A percentile compares a stretch with the other conserved stretches of the same genome.
These are phyloP conservation scores for Leptopilina drosophilae DNA, from an alignment of 2,888 invertebrate species.

Conservation along the genomic window DNA sequence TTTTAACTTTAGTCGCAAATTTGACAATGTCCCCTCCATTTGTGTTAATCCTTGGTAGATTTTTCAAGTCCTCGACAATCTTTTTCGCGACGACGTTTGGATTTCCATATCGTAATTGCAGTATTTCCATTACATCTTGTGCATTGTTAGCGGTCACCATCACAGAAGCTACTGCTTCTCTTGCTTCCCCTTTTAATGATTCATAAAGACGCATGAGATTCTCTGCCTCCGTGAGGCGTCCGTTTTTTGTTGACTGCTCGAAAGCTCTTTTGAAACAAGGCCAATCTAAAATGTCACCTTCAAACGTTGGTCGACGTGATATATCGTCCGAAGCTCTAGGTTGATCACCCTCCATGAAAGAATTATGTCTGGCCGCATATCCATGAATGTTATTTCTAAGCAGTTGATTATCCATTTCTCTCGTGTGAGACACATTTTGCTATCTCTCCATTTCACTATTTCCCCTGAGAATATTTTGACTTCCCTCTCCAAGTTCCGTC, in stretches of 20 bases:
- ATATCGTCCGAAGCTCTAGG: no score
- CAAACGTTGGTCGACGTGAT: no score
- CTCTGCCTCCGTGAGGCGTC: conserved; percentile 45
- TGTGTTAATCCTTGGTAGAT: conserved; percentile 42
- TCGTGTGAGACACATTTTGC: conserved; percentile 28
- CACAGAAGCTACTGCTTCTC: conserved; percentile 44
- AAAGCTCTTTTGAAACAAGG: conserved; percentile 45
- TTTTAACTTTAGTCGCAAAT: conserved; percentile 46
- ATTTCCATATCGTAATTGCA: conserved; percentile 51
- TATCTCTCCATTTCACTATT: not conserved
- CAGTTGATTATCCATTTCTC: conserved; percentile 7
- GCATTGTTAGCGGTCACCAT: conserved; percentile 41
- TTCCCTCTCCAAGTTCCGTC: conserved; percentile 23
- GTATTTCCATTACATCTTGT: conserved; percentile 22
- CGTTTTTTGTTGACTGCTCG: conserved; percentile 40
- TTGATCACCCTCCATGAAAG: no score
- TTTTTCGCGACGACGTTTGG: conserved; percentile 26
- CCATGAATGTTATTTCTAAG: no score
- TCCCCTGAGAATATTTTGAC: conserved; percentile 4
- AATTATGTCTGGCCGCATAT: no score
- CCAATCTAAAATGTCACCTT: conserved; percentile 46
- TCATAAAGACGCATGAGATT: conserved; percentile 42
- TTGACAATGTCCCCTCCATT: conserved; percentile 14
- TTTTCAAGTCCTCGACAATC: conserved; percentile 39
- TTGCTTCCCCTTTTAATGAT: conserved; percentile 37